These are phyloP conservation scores for Andrena bicolor DNA, from an alignment of 2,888 invertebrate genomes.

Conservation along the genomic window DNA sequence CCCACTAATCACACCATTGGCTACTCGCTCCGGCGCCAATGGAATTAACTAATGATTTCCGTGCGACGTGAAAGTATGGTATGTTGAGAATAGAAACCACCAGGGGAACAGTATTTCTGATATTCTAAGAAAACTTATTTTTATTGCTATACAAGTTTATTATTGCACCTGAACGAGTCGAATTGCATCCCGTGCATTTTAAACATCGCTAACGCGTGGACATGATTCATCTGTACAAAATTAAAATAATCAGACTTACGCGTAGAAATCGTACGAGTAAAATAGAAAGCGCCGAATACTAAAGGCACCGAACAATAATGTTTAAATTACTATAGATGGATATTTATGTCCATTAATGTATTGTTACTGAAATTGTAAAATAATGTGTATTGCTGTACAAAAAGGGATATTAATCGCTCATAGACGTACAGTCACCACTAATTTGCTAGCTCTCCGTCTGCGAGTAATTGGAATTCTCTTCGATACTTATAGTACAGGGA, in stretches of 20 bases:
- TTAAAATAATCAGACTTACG: constrained; percentile 24
- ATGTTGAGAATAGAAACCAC: not conserved
- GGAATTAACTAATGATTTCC: constrained; percentile 13
- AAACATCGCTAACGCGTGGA: no score
- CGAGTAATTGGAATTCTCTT: constrained; percentile 74
- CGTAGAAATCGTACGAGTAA: constrained; percentile 12
- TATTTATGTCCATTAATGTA: constrained; percentile 4
- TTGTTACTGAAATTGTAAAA: constrained; percentile 16
- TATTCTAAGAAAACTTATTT: constrained; percentile 43
- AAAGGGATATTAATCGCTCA: constrained; percentile 42
- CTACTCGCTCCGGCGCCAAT: not conserved
- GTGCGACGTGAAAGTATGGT: not conserved
- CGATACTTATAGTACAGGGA: constrained; percentile 77
- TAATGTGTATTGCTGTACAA: constrained; percentile 39
- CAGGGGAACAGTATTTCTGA: constrained; percentile 27
- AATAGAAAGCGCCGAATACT: not conserved
- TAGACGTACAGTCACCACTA: constrained; percentile 2
- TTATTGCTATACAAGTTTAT: constrained; percentile 7
- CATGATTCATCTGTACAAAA: not conserved
- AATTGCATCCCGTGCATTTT: not conserved
- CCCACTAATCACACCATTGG: constrained; percentile 17
- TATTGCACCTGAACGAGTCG: not conserved
- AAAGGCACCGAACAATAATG: constrained; percentile 11
- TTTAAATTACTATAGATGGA: not conserved
- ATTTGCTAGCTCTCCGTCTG: constrained; percentile 74